Conservation (phyloP, 2,888 invertebrate genomes). For the Antheraea assamensis region DNA sequence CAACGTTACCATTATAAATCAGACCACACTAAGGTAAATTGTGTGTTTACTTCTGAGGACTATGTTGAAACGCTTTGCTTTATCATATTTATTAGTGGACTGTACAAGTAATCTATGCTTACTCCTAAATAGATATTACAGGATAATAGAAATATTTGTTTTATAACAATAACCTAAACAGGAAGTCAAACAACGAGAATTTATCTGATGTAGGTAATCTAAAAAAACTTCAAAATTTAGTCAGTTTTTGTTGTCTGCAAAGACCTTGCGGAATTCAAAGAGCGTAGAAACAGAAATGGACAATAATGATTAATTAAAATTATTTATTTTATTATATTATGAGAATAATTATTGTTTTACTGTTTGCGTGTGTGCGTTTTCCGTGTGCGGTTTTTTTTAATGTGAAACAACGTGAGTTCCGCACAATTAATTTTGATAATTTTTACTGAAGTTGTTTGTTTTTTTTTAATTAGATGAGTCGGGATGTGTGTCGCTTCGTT, state of each 20-base stretch:
- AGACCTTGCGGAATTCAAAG: conserved; percentile 24
- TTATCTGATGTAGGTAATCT: neutral
- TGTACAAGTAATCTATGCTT: neutral
- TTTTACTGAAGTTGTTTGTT: conserved; percentile 20
- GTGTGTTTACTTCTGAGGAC: too few relatives aligned
- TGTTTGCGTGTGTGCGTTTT: conserved; percentile 27
- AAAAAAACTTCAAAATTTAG: conserved; percentile 7
- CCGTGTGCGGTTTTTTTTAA: conserved; percentile 17
- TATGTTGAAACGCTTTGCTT: too few relatives aligned
- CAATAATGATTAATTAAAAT: conserved; percentile 30
- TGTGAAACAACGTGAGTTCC: conserved; percentile 8
- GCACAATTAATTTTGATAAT: conserved; percentile 37
- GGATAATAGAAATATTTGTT: neutral
- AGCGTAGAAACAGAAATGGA: neutral
- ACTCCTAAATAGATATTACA: neutral
- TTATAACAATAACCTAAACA: neutral
- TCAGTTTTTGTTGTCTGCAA: conserved; percentile 17
- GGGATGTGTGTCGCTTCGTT: conserved; percentile 11
- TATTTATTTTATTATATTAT: conserved; percentile 30
- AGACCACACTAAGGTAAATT: too few relatives aligned
- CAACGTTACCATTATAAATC: too few relatives aligned
- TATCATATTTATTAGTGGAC: neutral
- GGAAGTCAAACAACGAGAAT: neutral
- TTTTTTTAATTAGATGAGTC: conserved; percentile 14
- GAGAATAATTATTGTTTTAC: conserved; percentile 30